A percentile compares a stretch with the other conserved stretches of the same genome.
Conservation (phyloP, 2,113 vertebrate genomes). For the Notarius lentiginosus region DNA sequence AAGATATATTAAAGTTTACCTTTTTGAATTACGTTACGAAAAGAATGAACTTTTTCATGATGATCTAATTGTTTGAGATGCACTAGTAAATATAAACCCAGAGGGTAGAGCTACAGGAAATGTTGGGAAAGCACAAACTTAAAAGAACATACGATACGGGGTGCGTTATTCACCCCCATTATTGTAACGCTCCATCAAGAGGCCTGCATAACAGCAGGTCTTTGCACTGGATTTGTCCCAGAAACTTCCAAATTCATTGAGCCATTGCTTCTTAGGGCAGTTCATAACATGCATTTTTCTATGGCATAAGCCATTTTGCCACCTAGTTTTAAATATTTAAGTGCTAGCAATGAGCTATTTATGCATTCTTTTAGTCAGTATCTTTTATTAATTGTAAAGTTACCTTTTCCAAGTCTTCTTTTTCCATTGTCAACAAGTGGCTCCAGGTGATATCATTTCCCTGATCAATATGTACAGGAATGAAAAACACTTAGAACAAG, state of each 20-base stretch:
- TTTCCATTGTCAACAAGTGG: constrained; percentile 81
- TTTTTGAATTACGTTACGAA: too few species aligned
- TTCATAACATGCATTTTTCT: constrained; percentile 17
- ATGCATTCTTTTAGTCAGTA: neutral
- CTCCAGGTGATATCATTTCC: constrained; percentile 82
- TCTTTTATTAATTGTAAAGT: neutral
- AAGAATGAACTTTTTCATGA: too few species aligned
- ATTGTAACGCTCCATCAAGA: constrained; percentile 16
- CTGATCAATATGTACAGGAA: constrained; percentile 60
- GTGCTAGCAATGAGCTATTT: neutral
- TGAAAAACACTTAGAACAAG: neutral
- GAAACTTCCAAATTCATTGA: constrained; percentile 7
- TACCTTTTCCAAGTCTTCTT: constrained; percentile 86
- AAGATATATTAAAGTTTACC: too few species aligned
- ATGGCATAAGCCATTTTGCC: neutral
- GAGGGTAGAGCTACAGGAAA: too few species aligned
- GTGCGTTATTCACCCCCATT: constrained; percentile 12
- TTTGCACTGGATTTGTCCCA: neutral
- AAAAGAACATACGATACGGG: neutral
- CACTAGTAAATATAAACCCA: neutral
- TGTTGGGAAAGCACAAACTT: neutral
- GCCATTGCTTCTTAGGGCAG: constrained; percentile 16
- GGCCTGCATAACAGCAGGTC: constrained; percentile 13
- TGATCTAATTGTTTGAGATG: too few species aligned
- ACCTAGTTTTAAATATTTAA: neutral